Conservation (phyloP, 1,140 invertebrate genomes). For the Eurytemora carolleeae region DNA sequence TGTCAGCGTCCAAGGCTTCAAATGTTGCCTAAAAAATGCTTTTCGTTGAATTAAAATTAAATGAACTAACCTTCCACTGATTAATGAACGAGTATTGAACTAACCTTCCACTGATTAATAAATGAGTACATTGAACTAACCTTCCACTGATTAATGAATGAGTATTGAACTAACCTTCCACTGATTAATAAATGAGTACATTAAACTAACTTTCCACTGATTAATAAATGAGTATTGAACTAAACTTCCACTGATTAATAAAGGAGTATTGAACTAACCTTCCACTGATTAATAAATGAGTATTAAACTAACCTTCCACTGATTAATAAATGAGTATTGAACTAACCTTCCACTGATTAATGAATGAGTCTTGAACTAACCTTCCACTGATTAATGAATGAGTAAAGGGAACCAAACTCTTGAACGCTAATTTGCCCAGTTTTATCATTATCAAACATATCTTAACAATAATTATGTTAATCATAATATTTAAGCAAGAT, state of each 20-base stretch:
- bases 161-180: constrained; percentile 47
- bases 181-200: constrained; percentile 46
- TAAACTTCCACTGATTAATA: too few species aligned
- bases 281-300: too few species aligned
- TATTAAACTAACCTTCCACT: too few species aligned
- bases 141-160: constrained; percentile 38
- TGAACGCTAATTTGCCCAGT: constrained; percentile 61
- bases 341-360: constrained; percentile 40
- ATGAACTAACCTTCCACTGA: too few species aligned
- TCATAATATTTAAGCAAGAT: too few species aligned
- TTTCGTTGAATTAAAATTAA: too few species aligned
- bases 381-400: constrained; percentile 35
- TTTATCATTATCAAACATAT: constrained; percentile 67
- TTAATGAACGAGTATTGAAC: too few species aligned
- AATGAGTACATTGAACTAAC: constrained; percentile 54
- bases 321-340: constrained; percentile 54
- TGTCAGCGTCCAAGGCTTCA: constrained; percentile 55
- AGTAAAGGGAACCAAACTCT: constrained; percentile 66
- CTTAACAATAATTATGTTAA: too few species aligned
- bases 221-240: too few species aligned
- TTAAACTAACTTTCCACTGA: constrained; percentile 55
- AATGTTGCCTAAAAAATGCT: too few species aligned
- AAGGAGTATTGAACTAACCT: too few species aligned
- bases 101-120: constrained; percentile 49
- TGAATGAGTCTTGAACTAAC: constrained; percentile 51